Evolutionary conservation across 2,888 invertebrate species (phyloP), one percentile per base, ranked within the genome.

Genomic region (Dasysyrphus albostriatus): DNA sequence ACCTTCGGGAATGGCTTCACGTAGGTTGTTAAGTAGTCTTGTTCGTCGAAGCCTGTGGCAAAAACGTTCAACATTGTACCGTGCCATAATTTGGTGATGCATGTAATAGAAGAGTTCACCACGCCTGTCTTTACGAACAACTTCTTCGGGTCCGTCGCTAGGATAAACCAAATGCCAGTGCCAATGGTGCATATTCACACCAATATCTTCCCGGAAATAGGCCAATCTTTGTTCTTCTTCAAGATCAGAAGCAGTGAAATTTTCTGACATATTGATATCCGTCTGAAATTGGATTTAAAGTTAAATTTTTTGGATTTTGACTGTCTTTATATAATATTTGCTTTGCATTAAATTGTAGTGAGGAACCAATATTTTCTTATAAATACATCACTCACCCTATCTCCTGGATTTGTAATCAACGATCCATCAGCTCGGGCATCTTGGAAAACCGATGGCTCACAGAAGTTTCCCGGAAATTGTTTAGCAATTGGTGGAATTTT

Each of bases 141-240:
- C 94, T 51, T 93, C 92, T 14, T 91, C 90, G 19, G 94, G 93
- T 0, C 95, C 94, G 76, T 95, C 95, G 91, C 95, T 95, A 0
- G 97, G 97, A 91, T 97, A 97, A 1, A 97, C 97, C 88, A 97
- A 94, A 92, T 98, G 97, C 97, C 97, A 97, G 91, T 97, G 97
- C 97, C 97, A 98, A 91, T 98, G 97, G 91, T 97, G 97, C 69
- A 97, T 95, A 93, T 97, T 97, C 89, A 97, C 94, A 88, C 97
- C 97, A 83, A 97, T 93, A 92, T 97, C 97, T 91, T 97, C 97
- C 51, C 97, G 94, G 94, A 96, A 97, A 92, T 97, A 98, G 39
- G 96, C 96, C 83, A 97, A 92, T 6, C 96, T 94, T 91, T 97
- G 97, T 90, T 98, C 97, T 1, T 95, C 95, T 89, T 97, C 97